Base-by-base conservation (phyloP, 2,888 invertebrate species). In the Spisula subtruncata region DNA sequence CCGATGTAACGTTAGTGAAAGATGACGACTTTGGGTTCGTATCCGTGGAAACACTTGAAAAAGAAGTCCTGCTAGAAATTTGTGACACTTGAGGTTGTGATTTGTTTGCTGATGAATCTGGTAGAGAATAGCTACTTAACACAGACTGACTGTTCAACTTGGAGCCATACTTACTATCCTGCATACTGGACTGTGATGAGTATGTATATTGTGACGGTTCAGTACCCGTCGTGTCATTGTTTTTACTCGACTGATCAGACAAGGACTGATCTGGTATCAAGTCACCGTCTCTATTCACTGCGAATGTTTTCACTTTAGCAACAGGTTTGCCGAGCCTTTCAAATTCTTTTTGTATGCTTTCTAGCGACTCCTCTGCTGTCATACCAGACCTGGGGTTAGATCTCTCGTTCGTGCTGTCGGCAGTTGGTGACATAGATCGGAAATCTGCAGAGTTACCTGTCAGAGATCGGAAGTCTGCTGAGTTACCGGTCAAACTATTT, bases 1-100 rank as follows among this genome's bases (percentile, higher is more conserved):
- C 92, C 1, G 92, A 91, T 25, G 91, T 92, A 51, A 91, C 83
- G 41, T 81, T 91, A 16, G 89, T 92, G 51, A 92, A 92, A n/a
- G 92, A 92, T n/a, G 92, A 90, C 35, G 91, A 93, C 79, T 92
- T 90, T 16, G 89, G 90, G 29, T 91, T 89, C 16, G 93, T 90
- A 14, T 88, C 86, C 83, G 88, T 89, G 60, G 92, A 90, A 66
- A 90, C 86, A 87, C 86, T 89, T 85, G 92, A 41, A 83, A 90
- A 32, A 84, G 90, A 86, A 90, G 86, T 91, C 88, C 89, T 87
- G 12, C 86, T 80, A 0, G 90, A 89, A 46, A 87, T 90, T 75
- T 88, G 86, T 10, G 90, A 90, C 46, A 92, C 75, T 18, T 83
- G 83, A 5, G 86, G 83, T 71, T 41, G 48, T 81, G 81, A 29